Evolutionary conservation across 2,797 vertebrate species (phyloP).

Genomic region (Thamnophis elegans): DNA sequence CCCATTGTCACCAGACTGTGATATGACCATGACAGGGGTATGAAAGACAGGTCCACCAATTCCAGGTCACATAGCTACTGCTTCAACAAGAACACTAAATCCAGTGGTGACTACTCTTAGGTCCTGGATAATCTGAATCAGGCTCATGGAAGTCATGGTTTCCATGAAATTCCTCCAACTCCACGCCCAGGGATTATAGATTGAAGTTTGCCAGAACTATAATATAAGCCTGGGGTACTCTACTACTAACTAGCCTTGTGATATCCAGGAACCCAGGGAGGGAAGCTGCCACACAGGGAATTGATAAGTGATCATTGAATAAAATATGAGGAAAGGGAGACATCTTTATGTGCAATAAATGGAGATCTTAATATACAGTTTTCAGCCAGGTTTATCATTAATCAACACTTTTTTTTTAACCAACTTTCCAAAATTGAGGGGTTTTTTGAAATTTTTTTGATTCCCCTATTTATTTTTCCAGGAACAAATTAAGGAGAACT

Average conservation of each 20-base stretch:
- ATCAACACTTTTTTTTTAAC: slow-evolving; percentile 20
- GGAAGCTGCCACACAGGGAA: neutral
- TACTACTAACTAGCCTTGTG: neutral
- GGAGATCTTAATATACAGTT: neutral
- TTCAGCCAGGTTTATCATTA: no score
- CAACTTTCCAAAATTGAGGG: slow-evolving; percentile 34
- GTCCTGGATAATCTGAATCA: neutral
- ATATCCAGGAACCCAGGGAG: neutral
- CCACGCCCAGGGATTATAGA: neutral
- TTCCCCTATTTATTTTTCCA: slow-evolving; percentile 57
- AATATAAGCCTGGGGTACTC: neutral
- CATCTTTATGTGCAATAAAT: neutral
- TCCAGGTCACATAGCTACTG: neutral
- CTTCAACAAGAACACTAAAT: neutral
- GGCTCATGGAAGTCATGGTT: neutral
- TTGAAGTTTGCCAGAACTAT: neutral
- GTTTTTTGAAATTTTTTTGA: slow-evolving; percentile 39
- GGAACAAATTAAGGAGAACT: slow-evolving; percentile 45
- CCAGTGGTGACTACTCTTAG: neutral
- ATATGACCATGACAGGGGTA: neutral
- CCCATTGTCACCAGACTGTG: neutral
- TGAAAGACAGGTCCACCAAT: neutral
- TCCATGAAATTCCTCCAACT: neutral
- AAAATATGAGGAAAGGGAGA: neutral
- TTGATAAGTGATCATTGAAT: neutral